These are phyloP conservation scores for Pyxicephalus adspersus DNA, from an alignment of 2,113 vertebrate species.

Conservation along the genomic window DNA sequence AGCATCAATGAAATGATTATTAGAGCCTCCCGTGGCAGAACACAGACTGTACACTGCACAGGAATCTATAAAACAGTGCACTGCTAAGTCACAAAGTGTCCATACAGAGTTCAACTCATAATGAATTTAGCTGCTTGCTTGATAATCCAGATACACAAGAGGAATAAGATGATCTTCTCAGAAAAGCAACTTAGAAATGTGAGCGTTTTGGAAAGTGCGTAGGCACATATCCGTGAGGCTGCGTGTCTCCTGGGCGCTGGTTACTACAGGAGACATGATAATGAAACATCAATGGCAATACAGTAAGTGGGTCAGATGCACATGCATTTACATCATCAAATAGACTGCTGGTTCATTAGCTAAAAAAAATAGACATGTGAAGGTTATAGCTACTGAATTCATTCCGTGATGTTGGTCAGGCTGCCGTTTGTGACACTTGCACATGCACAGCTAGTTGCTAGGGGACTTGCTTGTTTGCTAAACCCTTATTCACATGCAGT, in stretches of 20 bases:
- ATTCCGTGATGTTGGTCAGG: not conserved
- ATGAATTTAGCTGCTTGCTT: constrained; percentile 26
- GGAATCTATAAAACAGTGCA: constrained; percentile 13
- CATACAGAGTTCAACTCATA: constrained; percentile 36
- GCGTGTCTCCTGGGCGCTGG: constrained; percentile 11
- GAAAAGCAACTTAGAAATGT: constrained; percentile 20
- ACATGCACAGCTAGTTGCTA: not conserved
- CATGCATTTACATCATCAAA: constrained; percentile 26
- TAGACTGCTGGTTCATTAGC: constrained; percentile 1
- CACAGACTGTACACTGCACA: not conserved
- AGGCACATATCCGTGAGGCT: constrained; percentile 25
- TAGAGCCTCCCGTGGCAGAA: constrained; percentile 29
- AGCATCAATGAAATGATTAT: constrained; percentile 15
- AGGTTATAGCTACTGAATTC: not conserved
- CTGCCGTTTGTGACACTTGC: not conserved
- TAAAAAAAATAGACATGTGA: not conserved
- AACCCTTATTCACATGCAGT: not conserved
- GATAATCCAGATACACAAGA: constrained; percentile 36
- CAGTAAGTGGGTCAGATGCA: constrained; percentile 14
- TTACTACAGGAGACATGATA: constrained; percentile 5
- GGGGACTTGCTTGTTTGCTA: not conserved
- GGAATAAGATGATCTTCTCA: constrained; percentile 13
- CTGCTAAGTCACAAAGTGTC: constrained; percentile 20
- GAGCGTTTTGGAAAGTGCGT: constrained; percentile 15
- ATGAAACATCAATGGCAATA: constrained; percentile 31